These are phyloP conservation scores for Puma concolor DNA, from an alignment of 2,113 vertebrate genomes.

Conservation along the genomic window DNA sequence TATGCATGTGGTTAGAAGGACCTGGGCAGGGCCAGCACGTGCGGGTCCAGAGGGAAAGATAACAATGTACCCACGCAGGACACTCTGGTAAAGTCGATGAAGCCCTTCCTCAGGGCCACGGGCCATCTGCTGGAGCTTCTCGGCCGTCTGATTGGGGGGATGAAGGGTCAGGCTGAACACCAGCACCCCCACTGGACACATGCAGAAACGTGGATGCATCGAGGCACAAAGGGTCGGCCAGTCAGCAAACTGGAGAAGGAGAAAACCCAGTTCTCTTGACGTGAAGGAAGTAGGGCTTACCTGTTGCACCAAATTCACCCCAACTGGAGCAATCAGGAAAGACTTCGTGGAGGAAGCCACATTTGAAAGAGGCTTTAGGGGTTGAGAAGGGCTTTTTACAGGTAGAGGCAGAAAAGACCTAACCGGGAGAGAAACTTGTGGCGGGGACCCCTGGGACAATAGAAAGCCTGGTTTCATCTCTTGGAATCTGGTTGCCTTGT, in stretches of 20 bases:
- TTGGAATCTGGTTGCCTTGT: neutral
- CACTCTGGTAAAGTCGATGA: accelerated
- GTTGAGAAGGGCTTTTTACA: neutral
- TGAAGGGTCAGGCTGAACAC: too few species aligned
- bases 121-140: neutral
- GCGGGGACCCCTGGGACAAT: neutral
- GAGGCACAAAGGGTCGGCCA: neutral
- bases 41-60: too few species aligned
- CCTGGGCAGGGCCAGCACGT: accelerated
- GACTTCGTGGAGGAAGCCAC: neutral
- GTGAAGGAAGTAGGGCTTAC: neutral
- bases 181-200: neutral
- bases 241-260: neutral
- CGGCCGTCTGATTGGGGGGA: accelerated
- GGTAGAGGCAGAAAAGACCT: neutral
- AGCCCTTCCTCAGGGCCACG: accelerated
- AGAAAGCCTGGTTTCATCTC: neutral
- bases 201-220: neutral
- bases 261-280: neutral
- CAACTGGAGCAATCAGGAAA: neutral
- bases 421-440: neutral
- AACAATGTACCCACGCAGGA: accelerated
- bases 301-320: too few species aligned
- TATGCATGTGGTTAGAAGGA: accelerated
- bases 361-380: neutral